Evolutionary conservation across 2,888 invertebrate genomes (phyloP).

Genomic region (Scaptomyza tumidula): DNA sequence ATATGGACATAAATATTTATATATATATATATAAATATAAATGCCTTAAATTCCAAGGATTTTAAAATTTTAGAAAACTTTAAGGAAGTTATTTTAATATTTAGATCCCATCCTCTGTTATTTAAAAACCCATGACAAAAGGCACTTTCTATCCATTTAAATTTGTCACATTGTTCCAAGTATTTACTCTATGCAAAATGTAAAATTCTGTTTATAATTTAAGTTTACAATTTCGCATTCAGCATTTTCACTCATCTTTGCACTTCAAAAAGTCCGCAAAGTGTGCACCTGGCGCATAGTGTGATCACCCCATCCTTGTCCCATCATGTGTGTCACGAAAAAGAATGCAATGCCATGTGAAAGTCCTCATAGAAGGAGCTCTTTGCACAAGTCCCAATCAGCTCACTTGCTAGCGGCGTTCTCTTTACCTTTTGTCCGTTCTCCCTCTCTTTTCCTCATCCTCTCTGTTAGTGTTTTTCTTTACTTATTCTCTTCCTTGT

Average conservation of each 20-base stretch:
- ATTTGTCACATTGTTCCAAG: neutral
- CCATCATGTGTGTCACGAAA: constrained; percentile 8
- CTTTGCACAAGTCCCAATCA: constrained; percentile 52
- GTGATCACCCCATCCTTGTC: neutral
- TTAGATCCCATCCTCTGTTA: neutral
- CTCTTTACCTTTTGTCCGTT: constrained; percentile 32
- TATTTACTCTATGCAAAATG: constrained; percentile 11
- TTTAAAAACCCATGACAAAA: neutral
- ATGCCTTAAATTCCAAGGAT: too few relatives aligned
- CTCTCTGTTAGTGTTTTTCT: neutral
- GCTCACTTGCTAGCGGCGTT: constrained; percentile 47
- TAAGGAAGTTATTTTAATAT: too few relatives aligned
- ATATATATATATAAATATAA: too few relatives aligned
- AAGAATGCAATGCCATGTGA: constrained; percentile 56
- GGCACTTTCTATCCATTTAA: neutral
- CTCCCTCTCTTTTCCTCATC: neutral
- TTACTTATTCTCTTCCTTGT: constrained; percentile 5
- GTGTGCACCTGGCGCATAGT: constrained; percentile 28
- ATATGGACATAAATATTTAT: too few relatives aligned
- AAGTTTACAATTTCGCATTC: constrained; percentile 5
- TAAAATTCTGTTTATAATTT: constrained; percentile 27
- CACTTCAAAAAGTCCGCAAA: constrained; percentile 34
- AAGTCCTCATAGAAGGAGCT: constrained; percentile 50
- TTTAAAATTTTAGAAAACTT: too few relatives aligned
- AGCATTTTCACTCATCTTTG: constrained; percentile 15